Evolutionary conservation across 2,113 vertebrate species (phyloP).

Genomic region (Centropristis striata): DNA sequence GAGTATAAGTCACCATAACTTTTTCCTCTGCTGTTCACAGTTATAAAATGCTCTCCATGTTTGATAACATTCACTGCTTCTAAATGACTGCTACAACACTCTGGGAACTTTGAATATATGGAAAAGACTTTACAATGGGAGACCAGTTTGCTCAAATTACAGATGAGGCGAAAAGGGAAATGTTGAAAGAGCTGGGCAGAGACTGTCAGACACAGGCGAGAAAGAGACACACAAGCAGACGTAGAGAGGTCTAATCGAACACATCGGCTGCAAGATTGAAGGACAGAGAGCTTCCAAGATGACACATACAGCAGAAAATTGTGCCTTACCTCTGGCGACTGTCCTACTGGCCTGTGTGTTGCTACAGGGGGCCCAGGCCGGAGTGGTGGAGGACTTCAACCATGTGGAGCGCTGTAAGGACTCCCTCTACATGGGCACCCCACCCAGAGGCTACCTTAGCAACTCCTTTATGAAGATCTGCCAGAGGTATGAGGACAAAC

Average conservation of each 20-base stretch:
- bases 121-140: slow-evolving; percentile 57
- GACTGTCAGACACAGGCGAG: slow-evolving; percentile 5
- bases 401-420: slow-evolving; percentile 79
- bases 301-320: slow-evolving; percentile 13
- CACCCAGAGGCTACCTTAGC: slow-evolving; percentile 78
- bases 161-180: slow-evolving; percentile 47
- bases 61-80: slow-evolving; percentile 58
- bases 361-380: slow-evolving; percentile 42
- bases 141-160: slow-evolving; percentile 16
- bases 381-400: slow-evolving; percentile 79
- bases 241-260: not conserved
- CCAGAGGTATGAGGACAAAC: slow-evolving; percentile 77
- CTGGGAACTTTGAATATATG: slow-evolving; percentile 73
- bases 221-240: not conserved
- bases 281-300: slow-evolving; percentile 32
- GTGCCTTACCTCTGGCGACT: slow-evolving; percentile 8
- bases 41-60: slow-evolving; percentile 25
- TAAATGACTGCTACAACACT: slow-evolving; percentile 29
- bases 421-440: slow-evolving; percentile 80
- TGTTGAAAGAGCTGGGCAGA: slow-evolving; percentile 37
- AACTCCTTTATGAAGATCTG: slow-evolving; percentile 77
- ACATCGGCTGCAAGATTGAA: not conserved
- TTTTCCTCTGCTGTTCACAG: not conserved
- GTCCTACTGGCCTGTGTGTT: slow-evolving; percentile 33
- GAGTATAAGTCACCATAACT: not conserved